Percentiles rank a stretch among this genome's conserved stretches.
These are phyloP conservation scores for Tribolium freemani DNA, from an alignment of 2,888 invertebrate genomes.

Conservation along the genomic window DNA sequence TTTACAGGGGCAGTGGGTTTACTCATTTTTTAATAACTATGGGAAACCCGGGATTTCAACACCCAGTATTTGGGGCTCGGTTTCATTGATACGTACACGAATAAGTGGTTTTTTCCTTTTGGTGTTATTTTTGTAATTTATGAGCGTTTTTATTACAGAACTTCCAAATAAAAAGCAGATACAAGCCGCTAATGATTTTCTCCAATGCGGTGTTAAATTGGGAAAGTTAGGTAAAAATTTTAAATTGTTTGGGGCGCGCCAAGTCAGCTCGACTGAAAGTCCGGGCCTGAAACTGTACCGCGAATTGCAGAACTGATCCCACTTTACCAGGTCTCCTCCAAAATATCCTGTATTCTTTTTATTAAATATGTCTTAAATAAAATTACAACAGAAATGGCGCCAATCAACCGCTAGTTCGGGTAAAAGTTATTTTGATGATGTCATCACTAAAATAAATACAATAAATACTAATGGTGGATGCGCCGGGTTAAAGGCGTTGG, in stretches of 20 bases:
- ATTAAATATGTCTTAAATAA: no score
- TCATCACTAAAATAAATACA: no score
- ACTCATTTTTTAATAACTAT: no score
- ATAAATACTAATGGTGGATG: no score
- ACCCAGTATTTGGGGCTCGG: constrained; percentile 71
- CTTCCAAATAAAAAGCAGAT: constrained; percentile 68
- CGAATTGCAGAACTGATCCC: constrained; percentile 71
- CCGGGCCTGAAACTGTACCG: constrained; percentile 71
- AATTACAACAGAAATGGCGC: no score
- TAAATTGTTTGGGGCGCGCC: constrained; percentile 71
- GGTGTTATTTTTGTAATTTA: no score
- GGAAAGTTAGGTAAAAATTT: constrained; percentile 69
- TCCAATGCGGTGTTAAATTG: constrained; percentile 69
- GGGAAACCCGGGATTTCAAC: constrained; percentile 63
- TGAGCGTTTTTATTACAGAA: constrained; percentile 58
- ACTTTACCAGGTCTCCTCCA: constrained; percentile 55
- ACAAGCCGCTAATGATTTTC: constrained; percentile 68
- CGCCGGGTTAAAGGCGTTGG: no score
- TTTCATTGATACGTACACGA: constrained; percentile 72
- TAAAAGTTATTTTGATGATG: no score
- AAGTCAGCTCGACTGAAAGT: constrained; percentile 70
- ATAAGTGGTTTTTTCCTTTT: constrained; percentile 62
- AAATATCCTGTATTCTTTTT: background rate
- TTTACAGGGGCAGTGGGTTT: no score
- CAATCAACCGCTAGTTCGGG: no score